Evolutionary conservation across 2,113 vertebrate genomes (phyloP), one percentile per base, ranked within the genome.

Genomic region (Pyxicephalus adspersus): DNA sequence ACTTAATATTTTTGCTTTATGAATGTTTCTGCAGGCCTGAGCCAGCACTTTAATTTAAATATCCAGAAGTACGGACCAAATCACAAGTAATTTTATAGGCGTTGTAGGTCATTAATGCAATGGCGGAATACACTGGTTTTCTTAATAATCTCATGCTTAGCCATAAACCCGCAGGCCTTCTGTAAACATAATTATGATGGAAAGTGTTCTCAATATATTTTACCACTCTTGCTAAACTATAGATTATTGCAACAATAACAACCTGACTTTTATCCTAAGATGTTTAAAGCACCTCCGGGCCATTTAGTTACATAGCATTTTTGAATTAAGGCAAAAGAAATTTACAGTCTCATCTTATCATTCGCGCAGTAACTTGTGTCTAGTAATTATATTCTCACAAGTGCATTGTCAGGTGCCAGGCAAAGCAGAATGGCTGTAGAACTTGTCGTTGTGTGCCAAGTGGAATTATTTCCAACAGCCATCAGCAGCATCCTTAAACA

Each of bases 381-480:
- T 83, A 83, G 82, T 84, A 89, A 88, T 90, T 89, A 88, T 86
- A 87, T 87, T 87, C 84, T 86, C 86, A 83, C 84, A 88, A 86
- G 86, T 84, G 76, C 77, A 64, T 86, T 80, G 74, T 83, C 70
- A 80, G 64, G 77, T 85, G 83, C 86, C 87, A 90, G 83, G 83
- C 86, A 85, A 68, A 89, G 64, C 87, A 89, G 85, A 88, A 87
- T 89, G 87, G 86, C 83, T 85, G 83, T 45, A 76, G 81, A 26
- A 80, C 84, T 79, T 84, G 84, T 54, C 83, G 86, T 78, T 0
- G 2, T 86, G 83, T 79, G 28, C 85, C 85, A 89, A 87, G 77
- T 81, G 61, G 83, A 87, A 85, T 87, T 76, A 88, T 89, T 90
- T 89, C 85, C 88, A 89, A 83, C 83, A 84, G 85, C 84, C 86